A percentile compares a stretch with the other conserved stretches of the same genome.
Conservation (phyloP, 2,113 vertebrate genomes). For the Theropithecus gelada region DNA sequence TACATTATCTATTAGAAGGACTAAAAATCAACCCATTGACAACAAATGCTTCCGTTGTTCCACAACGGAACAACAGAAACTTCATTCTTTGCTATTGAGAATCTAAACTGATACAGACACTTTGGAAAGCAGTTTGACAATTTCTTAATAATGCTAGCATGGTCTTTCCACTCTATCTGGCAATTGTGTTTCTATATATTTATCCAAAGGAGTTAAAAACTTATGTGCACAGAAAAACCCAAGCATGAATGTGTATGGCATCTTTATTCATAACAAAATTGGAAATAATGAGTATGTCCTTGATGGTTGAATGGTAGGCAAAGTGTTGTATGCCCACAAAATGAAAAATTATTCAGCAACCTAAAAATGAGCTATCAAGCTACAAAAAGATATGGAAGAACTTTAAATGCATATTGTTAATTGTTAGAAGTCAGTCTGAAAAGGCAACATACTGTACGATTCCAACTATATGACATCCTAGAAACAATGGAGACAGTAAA, state of each 20-base stretch:
- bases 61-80: neutral
- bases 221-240: neutral
- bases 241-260: neutral
- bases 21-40: neutral
- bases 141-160: neutral
- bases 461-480: neutral
- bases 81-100: neutral
- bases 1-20: neutral
- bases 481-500: neutral
- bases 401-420: neutral
- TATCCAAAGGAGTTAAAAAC: neutral
- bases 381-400: neutral
- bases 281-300: neutral
- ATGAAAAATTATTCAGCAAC: neutral
- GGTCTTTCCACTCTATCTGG: neutral
- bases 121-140: neutral
- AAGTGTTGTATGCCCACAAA: neutral
- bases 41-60: neutral
- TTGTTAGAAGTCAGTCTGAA: neutral
- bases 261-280: neutral
- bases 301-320: neutral
- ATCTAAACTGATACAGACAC: neutral
- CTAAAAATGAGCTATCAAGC: neutral
- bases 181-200: neutral
- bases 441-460: neutral